Base-by-base conservation (phyloP, 1,140 invertebrate species). In the Zaprionus lachaisei region DNA sequence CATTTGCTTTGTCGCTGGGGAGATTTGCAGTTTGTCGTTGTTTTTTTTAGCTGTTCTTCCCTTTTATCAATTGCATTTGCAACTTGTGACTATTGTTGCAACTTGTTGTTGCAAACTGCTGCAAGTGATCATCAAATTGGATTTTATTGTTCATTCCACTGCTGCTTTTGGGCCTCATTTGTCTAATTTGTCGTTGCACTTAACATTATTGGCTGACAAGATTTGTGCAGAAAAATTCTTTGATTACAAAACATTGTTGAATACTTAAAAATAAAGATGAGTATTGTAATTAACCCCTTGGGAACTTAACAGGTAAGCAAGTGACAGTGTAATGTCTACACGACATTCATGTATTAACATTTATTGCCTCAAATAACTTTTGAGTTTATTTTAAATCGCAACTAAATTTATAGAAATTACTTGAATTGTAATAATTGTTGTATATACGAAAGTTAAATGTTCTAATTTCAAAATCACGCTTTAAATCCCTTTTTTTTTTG, bases 1-100 rank as follows among this genome's bases (percentile, higher is more conserved):
- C 80, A 89, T 87, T 87, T 87, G 80, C 79, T 89, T 89, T 84
- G 84, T 89, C 84, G 72, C 81, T 73, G 68, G 84, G 84, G 79
- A 90, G 81, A 89, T 83, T 86, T 83, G 72, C 49, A 17, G 73
- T 75, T 82, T 69, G 37, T 54, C 61, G 61, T 69, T 17, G 22
- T 14, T 62, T 58, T 17, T 54, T 26, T 26, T 26, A 26, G 26
- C 56, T 54, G 17, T 28, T 47, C 17, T 4, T 26, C 20, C 4
- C 28, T 57, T 75, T 69, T 69, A 56, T 76, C 44, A 61, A 56
- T 60, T 78, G 78, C 62, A 79, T 82, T 81, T 86, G 82, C 83
- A 85, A 82, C 83, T 86, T 86, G 83, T 76, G 76, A 58, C 67
- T 74, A 69, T 77, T 77, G 74, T 65, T 54, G 44, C 64, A 58